These are phyloP conservation scores for Siderastrea siderea DNA, from an alignment of 92 coral and sea anemone genomes.

Conservation along the genomic window DNA sequence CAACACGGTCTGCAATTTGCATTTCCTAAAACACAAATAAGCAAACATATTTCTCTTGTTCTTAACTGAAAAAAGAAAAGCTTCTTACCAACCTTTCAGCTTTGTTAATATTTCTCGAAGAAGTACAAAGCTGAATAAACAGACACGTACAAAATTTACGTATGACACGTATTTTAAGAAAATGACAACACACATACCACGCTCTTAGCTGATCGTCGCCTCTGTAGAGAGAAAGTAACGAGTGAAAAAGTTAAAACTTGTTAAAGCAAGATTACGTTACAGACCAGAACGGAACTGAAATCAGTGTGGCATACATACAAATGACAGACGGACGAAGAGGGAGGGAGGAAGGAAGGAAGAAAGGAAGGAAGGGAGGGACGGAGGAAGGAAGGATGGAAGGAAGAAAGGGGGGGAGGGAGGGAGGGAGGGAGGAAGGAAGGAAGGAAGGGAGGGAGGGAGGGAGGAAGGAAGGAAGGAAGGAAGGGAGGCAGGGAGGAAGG, in stretches of 20 bases:
- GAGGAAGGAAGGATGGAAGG: background rate
- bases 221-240: slow-evolving; percentile 3
- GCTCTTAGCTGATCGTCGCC: slow-evolving; percentile 27
- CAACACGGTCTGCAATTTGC: slow-evolving; percentile 55
- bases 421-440: background rate
- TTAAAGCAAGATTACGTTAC: background rate
- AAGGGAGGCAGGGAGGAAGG: background rate
- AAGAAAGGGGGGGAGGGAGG: background rate
- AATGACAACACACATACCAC: slow-evolving; percentile 12
- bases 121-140: too few relatives aligned
- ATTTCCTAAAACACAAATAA: slow-evolving; percentile 32
- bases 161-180: background rate
- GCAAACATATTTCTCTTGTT: background rate
- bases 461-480: background rate
- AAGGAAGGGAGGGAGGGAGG: background rate
- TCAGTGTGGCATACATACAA: background rate
- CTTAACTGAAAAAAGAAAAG: too few relatives aligned
- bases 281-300: background rate
- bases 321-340: background rate
- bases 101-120: too few relatives aligned
- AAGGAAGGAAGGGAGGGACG: background rate
- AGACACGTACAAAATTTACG: too few relatives aligned
- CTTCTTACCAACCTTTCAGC: too few relatives aligned
- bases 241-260: background rate
- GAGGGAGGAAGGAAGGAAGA: background rate